Conservation (phyloP, 1,140 invertebrate species). For the Drosophila pectinifera region DNA sequence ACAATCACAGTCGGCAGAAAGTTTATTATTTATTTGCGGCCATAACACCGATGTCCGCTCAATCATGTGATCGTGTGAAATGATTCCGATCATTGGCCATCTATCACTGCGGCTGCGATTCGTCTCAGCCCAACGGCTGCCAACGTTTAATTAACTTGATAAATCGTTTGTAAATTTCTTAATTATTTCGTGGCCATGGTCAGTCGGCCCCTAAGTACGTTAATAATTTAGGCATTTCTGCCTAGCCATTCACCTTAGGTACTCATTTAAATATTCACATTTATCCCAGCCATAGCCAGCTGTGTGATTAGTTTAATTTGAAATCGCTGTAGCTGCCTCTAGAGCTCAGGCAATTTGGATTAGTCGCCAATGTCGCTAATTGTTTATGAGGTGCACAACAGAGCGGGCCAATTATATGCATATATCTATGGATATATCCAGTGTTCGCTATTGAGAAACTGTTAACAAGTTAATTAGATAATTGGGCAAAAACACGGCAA, state of each 20-base stretch:
- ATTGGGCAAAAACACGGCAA: slow-evolving; percentile 46
- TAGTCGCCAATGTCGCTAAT: slow-evolving; percentile 71
- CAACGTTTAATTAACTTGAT: slow-evolving; percentile 81
- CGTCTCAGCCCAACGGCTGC: slow-evolving; percentile 38
- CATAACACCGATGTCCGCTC: slow-evolving; percentile 32
- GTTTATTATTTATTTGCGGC: slow-evolving; percentile 26
- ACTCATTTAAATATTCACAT: slow-evolving; percentile 49
- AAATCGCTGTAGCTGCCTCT: slow-evolving; percentile 33
- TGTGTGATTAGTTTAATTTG: slow-evolving; percentile 69
- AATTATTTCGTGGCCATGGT: slow-evolving; percentile 75
- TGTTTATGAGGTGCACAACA: slow-evolving; percentile 78
- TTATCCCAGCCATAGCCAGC: slow-evolving; percentile 50
- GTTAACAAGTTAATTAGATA: slow-evolving; percentile 81
- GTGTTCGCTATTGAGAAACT: slow-evolving; percentile 71
- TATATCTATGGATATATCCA: slow-evolving; percentile 15
- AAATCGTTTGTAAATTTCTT: slow-evolving; percentile 83
- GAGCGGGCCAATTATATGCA: slow-evolving; percentile 66
- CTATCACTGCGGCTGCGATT: slow-evolving; percentile 67
- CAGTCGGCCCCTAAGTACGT: slow-evolving; percentile 43
- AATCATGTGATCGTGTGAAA: slow-evolving; percentile 76
- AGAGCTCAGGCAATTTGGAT: slow-evolving; percentile 34
- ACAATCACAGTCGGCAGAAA: slow-evolving; percentile 58
- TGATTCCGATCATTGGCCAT: slow-evolving; percentile 78
- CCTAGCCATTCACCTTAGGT: slow-evolving; percentile 73
- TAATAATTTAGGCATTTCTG: slow-evolving; percentile 34